These are phyloP conservation scores for Sinocyclocheilus anophthalmus DNA, from an alignment of 2,113 vertebrate genomes.

Conservation along the genomic window DNA sequence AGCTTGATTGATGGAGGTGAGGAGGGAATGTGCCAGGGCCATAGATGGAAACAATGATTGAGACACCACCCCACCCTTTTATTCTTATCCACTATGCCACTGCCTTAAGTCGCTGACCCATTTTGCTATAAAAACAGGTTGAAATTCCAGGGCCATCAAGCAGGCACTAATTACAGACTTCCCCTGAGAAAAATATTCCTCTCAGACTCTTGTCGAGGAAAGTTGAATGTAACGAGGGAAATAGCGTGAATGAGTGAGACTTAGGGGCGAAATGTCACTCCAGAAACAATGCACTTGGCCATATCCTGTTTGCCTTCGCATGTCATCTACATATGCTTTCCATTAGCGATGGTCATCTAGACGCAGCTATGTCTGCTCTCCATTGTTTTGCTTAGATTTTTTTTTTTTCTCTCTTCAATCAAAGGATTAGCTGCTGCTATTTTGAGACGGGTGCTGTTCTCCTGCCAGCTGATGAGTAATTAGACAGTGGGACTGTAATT, in stretches of 20 bases:
- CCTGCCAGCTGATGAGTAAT: conserved; percentile 67
- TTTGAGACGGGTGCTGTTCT: conserved; percentile 56
- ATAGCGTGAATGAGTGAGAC: background rate
- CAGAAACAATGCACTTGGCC: conserved; percentile 32
- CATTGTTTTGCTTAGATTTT: conserved; percentile 53
- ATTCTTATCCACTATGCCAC: conserved; percentile 22
- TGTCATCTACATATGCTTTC: conserved; percentile 59
- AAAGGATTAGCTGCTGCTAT: conserved; percentile 50
- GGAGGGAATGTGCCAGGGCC: conserved; percentile 43
- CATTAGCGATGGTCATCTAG: conserved; percentile 59
- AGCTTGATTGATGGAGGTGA: conserved; percentile 50
- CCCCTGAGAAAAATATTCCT: conserved; percentile 54
- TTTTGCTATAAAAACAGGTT: conserved; percentile 63
- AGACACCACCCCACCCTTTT: conserved; percentile 42
- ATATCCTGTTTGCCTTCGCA: conserved; percentile 64
- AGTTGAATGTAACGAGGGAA: conserved; percentile 1
- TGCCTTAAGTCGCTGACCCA: background rate
- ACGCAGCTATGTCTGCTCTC: conserved; percentile 47
- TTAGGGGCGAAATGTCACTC: conserved; percentile 3
- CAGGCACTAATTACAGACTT: conserved; percentile 66
- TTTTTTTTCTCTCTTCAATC: conserved; percentile 44
- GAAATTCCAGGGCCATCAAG: conserved; percentile 54
- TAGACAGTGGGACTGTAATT: conserved; percentile 72
- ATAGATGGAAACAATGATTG: conserved; percentile 52
- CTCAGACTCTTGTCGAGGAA: conserved; percentile 21